Evolutionary conservation across 2,888 invertebrate genomes (phyloP), one percentile per base, ranked within the genome.

Genomic region (Chrysotoxum bicinctum): DNA sequence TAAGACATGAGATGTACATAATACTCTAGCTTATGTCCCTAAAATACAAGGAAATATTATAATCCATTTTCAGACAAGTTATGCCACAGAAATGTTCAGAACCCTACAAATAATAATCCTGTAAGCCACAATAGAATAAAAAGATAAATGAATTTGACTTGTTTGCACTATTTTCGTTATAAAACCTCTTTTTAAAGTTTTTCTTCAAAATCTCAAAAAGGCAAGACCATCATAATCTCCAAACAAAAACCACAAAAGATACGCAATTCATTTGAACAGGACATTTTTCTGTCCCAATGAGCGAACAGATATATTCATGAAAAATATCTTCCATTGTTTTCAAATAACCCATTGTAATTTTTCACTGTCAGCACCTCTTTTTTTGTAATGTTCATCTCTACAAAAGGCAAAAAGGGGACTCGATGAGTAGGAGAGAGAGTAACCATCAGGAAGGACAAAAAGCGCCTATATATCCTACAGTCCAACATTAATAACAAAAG

Each of bases 401-500:
- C 58, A 58, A 58, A 35, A 58, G 35, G n/a, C 58, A 19, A 58
- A 58, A 35, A 21, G 14, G 14, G 37, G 21, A 58, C 6, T 21
- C 35, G 35, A 58, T 35, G 35, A 21, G 14, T 14, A 37, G 19
- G 16, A 16, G 7, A 35, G 12, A 19, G 7, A 2, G 6, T 3
- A 26, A 4, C 26, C 23, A 35, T 7, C 4, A 35, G 66, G 19
- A 66, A 35, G 45, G 19, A 66, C 35, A 23, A 66, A 66, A 66
- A 50, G 23, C 23, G 66, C 66, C 66, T 66, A 14, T 14, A 50
- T 1, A 48, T 48, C 21, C 21, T 16, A 60, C 23, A 66, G 43
- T 45, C 19, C 45, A 72, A 82, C 77, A 72, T 82, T 68, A 68
- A 77, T 66, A 60, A 77, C 72, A 77, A 82, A 77, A 66, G 50